Conservation (phyloP, 1,140 invertebrate species). For the Vollenhovia emeryi region DNA sequence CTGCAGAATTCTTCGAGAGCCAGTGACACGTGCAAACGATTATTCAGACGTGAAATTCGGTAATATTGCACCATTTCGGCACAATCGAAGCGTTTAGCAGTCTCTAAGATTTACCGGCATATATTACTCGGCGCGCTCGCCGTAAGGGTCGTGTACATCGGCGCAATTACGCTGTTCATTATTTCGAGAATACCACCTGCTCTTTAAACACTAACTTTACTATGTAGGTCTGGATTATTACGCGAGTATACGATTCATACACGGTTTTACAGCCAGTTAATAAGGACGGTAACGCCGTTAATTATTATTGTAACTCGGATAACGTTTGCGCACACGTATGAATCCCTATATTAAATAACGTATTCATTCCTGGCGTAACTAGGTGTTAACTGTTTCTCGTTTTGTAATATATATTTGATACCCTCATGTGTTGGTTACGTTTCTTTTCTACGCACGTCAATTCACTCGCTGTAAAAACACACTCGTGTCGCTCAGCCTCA, state of each 20-base stretch:
- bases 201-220: constrained; percentile 50
- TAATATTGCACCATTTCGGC: background rate
- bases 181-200: constrained; percentile 50
- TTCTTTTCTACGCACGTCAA: background rate
- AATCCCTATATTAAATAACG: background rate
- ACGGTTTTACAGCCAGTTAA: constrained; percentile 45
- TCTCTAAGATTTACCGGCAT: constrained; percentile 35
- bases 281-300: constrained; percentile 39
- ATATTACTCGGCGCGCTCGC: constrained; percentile 2
- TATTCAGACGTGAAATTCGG: background rate
- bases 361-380: background rate
- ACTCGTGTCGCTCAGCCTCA: no score
- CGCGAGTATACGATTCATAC: constrained; percentile 31
- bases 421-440: background rate
- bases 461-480: background rate
- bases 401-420: background rate
- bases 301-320: constrained; percentile 34
- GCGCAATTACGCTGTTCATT: constrained; percentile 43
- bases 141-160: constrained; percentile 32
- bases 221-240: constrained; percentile 40
- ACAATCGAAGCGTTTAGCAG: background rate
- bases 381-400: background rate
- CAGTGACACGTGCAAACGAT: background rate
- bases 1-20: background rate
- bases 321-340: background rate